A percentile compares a stretch with the other conserved stretches of the same genome.
phyloP scores from a whole-genome alignment of 2,797 vertebrate genomes.

The Semotilus atromaculatus region DNA sequence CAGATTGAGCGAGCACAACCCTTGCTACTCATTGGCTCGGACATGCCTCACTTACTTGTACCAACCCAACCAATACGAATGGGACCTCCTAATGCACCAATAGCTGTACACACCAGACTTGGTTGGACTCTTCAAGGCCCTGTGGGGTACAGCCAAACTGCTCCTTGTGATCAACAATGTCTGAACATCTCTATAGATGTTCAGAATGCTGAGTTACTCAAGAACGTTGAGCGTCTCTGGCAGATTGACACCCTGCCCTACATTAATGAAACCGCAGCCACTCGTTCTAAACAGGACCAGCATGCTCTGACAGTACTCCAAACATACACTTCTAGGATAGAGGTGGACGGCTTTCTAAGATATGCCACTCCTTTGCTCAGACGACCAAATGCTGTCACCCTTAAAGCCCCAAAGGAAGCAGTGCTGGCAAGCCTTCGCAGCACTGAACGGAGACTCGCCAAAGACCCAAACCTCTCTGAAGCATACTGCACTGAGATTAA shows the following conservation, averaged over 20 bases:
- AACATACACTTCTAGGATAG: too few species aligned
- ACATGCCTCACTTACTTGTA: background rate
- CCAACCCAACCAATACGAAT: background rate
- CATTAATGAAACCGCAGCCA: too few species aligned
- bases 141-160: background rate
- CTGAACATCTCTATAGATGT: background rate
- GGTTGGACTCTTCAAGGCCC: background rate
- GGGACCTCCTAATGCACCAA: background rate
- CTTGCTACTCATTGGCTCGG: too few species aligned
- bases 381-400: background rate
- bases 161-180: background rate
- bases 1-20: too few species aligned
- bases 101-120: background rate
- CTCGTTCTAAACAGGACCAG: too few species aligned
- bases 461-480: background rate
- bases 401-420: background rate
- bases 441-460: background rate
- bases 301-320: too few species aligned
- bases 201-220: too few species aligned
- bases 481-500: background rate
- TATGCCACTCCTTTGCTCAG: background rate
- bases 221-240: too few species aligned
- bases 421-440: background rate
- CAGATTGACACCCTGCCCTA: too few species aligned
- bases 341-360: too few species aligned